These are phyloP conservation scores for Opisthocomus hoazin DNA, from an alignment of 2,113 vertebrate genomes.

Conservation along the genomic window DNA sequence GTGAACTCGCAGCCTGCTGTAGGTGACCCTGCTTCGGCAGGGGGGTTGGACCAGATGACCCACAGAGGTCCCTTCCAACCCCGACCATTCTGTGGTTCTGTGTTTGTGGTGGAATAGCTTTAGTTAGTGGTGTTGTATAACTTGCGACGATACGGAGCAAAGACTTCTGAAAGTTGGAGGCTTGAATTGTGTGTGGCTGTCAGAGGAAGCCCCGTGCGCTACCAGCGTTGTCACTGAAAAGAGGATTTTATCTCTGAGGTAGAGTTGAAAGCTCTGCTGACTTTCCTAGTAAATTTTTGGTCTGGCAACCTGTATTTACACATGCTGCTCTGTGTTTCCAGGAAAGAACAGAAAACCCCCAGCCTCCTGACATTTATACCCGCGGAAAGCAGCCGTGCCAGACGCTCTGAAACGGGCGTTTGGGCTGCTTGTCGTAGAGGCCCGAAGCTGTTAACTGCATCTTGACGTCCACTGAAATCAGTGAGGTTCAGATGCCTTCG, in stretches of 20 bases:
- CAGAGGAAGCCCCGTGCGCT: rapidly evolving
- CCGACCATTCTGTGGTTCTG: too few species aligned
- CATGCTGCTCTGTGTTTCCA: not conserved
- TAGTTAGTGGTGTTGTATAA: not conserved
- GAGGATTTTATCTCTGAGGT: not conserved
- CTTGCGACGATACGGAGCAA: rapidly evolving
- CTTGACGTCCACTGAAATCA: rapidly evolving
- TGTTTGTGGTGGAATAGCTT: not conserved
- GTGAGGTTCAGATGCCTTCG: rapidly evolving
- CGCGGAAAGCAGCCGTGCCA: not conserved
- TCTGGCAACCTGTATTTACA: rapidly evolving
- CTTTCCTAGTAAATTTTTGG: not conserved
- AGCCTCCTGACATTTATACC: not conserved
- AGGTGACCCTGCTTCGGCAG: too few species aligned
- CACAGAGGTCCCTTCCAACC: too few species aligned
- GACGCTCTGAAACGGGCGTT: rapidly evolving
- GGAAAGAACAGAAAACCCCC: not conserved
- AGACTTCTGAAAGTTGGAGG: not conserved
- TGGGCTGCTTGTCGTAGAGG: not conserved
- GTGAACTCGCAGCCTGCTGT: too few species aligned
- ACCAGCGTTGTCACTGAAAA: too few species aligned
- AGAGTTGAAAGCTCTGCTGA: not conserved
- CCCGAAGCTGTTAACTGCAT: not conserved
- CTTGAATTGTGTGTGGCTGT: rapidly evolving
- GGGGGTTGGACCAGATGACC: too few species aligned